These are phyloP conservation scores for Thelaira solivaga DNA, from an alignment of 2,888 invertebrate species.

Conservation along the genomic window DNA sequence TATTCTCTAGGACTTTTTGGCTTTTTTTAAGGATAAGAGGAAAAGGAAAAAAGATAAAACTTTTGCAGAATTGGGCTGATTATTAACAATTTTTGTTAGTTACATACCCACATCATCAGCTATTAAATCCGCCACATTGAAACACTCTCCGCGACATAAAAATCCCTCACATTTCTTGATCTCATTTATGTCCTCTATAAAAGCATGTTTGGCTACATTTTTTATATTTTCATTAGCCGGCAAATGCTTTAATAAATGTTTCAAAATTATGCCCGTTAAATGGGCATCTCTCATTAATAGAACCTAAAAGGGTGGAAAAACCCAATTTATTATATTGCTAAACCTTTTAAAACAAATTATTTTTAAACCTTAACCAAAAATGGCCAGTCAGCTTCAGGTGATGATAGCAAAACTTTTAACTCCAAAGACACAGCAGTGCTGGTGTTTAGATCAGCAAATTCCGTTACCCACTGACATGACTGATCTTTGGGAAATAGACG, in stretches of 20 bases:
- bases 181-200: slow-evolving; percentile 70
- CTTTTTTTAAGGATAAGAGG: too few species aligned
- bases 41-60: too few species aligned
- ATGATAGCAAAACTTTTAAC: slow-evolving; percentile 83
- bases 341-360: too few species aligned
- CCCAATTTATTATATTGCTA: not conserved
- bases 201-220: slow-evolving; percentile 74
- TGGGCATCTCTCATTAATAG: slow-evolving; percentile 85
- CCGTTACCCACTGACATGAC: slow-evolving; percentile 75
- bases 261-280: slow-evolving; percentile 80
- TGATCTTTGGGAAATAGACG: slow-evolving; percentile 79
- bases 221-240: slow-evolving; percentile 76
- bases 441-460: slow-evolving; percentile 78
- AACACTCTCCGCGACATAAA: slow-evolving; percentile 83
- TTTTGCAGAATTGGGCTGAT: too few species aligned
- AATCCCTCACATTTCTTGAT: slow-evolving; percentile 81
- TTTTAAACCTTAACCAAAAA: slow-evolving; percentile 84
- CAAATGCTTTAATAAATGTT: slow-evolving; percentile 78
- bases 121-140: slow-evolving; percentile 73
- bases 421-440: slow-evolving; percentile 84
- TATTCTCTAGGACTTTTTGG: too few species aligned
- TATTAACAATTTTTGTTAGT: too few species aligned
- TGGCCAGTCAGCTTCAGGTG: slow-evolving; percentile 88
- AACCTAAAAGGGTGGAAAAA: slow-evolving; percentile 79
- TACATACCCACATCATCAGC: slow-evolving; percentile 70